These are phyloP conservation scores for Drosophila pallidifrons DNA, from an alignment of 1,140 invertebrate genomes.

Conservation along the genomic window DNA sequence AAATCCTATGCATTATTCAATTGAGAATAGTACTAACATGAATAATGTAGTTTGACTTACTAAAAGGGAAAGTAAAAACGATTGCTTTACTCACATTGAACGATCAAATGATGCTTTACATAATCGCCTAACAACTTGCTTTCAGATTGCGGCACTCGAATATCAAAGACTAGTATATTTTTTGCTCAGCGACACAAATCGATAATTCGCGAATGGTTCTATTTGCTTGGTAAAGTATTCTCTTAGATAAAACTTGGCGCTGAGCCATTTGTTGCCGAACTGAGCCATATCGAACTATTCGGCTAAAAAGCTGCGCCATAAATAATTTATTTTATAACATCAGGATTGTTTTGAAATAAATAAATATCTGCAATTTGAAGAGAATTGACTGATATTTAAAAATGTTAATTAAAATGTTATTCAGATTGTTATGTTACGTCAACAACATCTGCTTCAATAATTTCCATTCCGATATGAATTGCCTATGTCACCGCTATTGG, in stretches of 20 bases:
- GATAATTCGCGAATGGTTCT: neutral
- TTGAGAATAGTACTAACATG: too few species aligned
- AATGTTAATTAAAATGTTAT: too few species aligned
- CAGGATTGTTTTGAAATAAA: neutral
- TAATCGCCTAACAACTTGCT: neutral
- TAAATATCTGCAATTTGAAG: neutral
- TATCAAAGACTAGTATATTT: neutral
- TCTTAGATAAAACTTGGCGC: neutral
- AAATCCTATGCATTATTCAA: too few species aligned
- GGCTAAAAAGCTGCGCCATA: neutral
- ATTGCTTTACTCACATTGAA: too few species aligned
- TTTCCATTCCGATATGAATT: neutral
- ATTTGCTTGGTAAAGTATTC: neutral
- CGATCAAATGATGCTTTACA: too few species aligned
- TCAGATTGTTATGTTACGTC: neutral
- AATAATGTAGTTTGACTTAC: too few species aligned
- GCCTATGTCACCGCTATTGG: neutral
- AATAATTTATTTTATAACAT: too few species aligned
- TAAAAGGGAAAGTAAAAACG: too few species aligned
- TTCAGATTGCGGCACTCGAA: neutral
- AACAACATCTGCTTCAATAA: neutral
- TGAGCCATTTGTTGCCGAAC: neutral
- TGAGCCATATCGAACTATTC: neutral
- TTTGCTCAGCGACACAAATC: neutral
- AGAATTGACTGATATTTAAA: too few species aligned